Conservation (phyloP, 2,113 vertebrate genomes). For the Mungos mungo region DNA sequence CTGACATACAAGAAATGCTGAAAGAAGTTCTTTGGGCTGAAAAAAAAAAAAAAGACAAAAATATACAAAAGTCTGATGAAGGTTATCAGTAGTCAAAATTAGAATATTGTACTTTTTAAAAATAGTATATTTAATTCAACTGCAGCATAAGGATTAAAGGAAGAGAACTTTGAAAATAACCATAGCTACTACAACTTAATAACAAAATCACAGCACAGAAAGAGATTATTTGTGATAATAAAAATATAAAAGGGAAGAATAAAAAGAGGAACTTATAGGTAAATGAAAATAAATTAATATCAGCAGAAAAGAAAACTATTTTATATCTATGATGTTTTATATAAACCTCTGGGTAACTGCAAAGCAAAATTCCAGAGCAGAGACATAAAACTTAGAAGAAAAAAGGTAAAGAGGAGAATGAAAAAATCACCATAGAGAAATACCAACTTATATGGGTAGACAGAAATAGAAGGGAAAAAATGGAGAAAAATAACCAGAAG, state of each 20-base stretch:
- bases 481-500: not conserved
- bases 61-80: not conserved
- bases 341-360: not conserved
- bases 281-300: not conserved
- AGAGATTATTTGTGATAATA: not conserved
- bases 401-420: not conserved
- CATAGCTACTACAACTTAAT: not conserved
- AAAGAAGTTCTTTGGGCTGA: not conserved
- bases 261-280: not conserved
- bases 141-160: not conserved
- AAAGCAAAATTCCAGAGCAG: not conserved
- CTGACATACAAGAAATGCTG: not conserved
- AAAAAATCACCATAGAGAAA: not conserved
- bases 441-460: not conserved
- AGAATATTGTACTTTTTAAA: not conserved
- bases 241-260: not conserved
- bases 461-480: not conserved
- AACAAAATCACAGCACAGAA: not conserved
- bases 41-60: not conserved
- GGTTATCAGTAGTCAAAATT: not conserved
- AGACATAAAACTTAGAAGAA: not conserved
- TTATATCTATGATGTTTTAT: not conserved
- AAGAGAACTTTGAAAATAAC: not conserved
- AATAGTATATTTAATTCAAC: not conserved
- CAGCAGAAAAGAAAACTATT: not conserved